These are phyloP conservation scores for Apostichopus parvimensis DNA, from an alignment of 35 echinoderm and acorn worm genomes.

Conservation along the genomic window DNA sequence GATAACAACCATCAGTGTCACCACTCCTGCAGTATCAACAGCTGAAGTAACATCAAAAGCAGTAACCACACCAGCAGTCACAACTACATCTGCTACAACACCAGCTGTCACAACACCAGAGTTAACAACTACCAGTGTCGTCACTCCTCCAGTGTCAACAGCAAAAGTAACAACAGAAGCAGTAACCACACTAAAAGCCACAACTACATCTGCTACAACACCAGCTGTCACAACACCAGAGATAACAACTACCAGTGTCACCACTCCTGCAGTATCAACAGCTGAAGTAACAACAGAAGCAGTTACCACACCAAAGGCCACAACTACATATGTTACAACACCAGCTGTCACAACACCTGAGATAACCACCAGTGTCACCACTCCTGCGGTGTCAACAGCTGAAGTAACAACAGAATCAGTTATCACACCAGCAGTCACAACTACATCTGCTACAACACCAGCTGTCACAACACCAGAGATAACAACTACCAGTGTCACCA, in stretches of 20 bases:
- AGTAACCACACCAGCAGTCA: background rate
- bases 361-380: too few species aligned
- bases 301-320: too few species aligned
- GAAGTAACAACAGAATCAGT: too few species aligned
- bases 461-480: too few species aligned
- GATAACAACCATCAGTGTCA: background rate
- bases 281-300: background rate
- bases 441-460: background rate
- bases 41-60: background rate
- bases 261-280: conserved; percentile 23
- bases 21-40: conserved; percentile 46
- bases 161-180: conserved; percentile 5
- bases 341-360: too few species aligned
- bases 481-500: too few species aligned
- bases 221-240: background rate
- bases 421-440: background rate
- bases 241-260: background rate
- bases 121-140: too few species aligned
- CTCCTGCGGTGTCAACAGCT: too few species aligned
- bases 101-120: too few species aligned
- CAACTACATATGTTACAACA: too few species aligned
- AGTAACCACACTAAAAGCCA: background rate
- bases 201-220: background rate
- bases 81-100: too few species aligned
- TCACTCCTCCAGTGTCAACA: background rate